Evolutionary conservation across 2,888 invertebrate species (phyloP), one percentile per base, ranked within the genome.

Genomic region (Minunthozetes semirufus): DNA sequence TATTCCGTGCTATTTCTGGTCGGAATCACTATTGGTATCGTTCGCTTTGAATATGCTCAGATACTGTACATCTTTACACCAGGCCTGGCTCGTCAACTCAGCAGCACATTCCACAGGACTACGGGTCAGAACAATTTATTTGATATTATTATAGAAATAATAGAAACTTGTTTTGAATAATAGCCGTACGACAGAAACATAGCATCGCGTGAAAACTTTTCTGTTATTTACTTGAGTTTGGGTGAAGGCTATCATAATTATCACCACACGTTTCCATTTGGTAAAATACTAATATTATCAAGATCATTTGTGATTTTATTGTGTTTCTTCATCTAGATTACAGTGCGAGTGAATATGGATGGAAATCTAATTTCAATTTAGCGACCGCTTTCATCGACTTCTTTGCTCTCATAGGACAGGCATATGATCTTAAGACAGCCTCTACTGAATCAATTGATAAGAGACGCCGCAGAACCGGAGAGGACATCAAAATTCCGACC

Each of bases 51-150:
- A 80, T 22, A 76, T 84, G n/a, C 79, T 85, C 77, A 82, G 86
- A 48, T 85, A 85, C 80, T 80, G 81, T 33, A 77, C 82, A 42
- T 80, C 81, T 6, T 81, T 86, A 42, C 84, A 86, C 78, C 82
- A 82, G 76, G 85, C 85, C 3, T 86, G 85, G 85, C 80, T 82
- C n/a, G 84, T 85, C 50, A 85, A 85, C 83, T 94, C 93, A 82
- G 90, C 91, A 11, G 95, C 96, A 0, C 96, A 96, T 83, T 88
- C 92, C 86, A 94, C 90, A 88, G 95, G 95, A n/a, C 88, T 19
- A 4, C 5, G 63, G 63, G 33, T 33, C 15, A 27, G 19, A 33
- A 15, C 17, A n/a, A 33, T 19, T 59, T 61, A 33, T 19, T 59
- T 61, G 15, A 33, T 17, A 33, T 17, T 17, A 27, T 61, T 29